These are phyloP conservation scores for Phortica magna DNA, from an alignment of 2,888 invertebrate species.

Conservation along the genomic window DNA sequence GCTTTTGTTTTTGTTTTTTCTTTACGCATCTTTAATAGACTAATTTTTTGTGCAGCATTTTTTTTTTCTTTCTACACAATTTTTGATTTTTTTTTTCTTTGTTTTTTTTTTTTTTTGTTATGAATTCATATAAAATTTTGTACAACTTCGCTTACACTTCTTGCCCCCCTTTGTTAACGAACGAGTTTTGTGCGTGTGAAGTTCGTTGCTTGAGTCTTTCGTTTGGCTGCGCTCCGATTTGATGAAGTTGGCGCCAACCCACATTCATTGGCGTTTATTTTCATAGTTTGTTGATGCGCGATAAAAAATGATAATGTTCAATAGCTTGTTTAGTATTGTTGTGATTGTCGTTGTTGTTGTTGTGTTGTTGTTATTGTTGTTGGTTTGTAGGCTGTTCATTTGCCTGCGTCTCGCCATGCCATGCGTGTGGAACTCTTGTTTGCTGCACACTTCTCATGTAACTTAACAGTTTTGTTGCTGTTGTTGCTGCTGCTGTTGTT, in stretches of 20 bases:
- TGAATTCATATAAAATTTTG: conserved; percentile 31
- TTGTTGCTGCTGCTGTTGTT: conserved; percentile 49
- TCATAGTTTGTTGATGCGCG: conserved; percentile 70
- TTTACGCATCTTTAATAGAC: conserved; percentile 72
- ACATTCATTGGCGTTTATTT: conserved; percentile 57
- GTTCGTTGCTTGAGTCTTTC: conserved; percentile 50
- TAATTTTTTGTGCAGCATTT: conserved; percentile 53
- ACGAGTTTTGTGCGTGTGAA: conserved; percentile 49
- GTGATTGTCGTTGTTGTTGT: not conserved
- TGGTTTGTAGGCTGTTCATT: conserved; percentile 1
- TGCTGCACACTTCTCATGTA: conserved; percentile 42
- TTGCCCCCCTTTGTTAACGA: too few relatives aligned
- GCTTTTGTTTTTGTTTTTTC: conserved; percentile 58
- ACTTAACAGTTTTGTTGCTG: conserved; percentile 59
- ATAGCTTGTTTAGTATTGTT: conserved; percentile 12
- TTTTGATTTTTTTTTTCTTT: conserved; percentile 35
- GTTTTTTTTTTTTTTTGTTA: conserved; percentile 2
- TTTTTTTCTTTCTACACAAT: conserved; percentile 11
- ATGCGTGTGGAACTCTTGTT: not conserved
- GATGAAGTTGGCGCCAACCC: conserved; percentile 66
- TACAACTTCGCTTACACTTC: too few relatives aligned
- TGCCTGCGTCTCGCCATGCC: not conserved
- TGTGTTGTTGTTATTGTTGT: conserved; percentile 11
- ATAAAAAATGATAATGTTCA: conserved; percentile 63
- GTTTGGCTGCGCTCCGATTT: conserved; percentile 50